A percentile compares a stretch with the other conserved stretches of the same genome.
Conservation (phyloP, 2,888 invertebrate species). For the Digitonthophagus gazella region DNA sequence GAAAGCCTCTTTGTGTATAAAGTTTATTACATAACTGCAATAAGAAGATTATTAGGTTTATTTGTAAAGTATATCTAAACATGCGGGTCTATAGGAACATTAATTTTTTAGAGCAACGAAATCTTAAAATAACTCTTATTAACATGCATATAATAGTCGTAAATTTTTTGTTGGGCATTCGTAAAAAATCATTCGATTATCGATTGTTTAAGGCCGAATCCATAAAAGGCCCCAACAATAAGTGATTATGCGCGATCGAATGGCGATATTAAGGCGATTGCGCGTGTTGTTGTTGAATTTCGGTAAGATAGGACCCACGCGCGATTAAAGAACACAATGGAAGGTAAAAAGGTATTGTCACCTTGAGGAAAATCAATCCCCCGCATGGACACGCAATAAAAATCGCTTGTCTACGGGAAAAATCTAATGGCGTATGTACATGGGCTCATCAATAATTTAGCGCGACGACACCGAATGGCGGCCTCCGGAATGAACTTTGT, state of each 20-base stretch:
- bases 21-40: too few species aligned
- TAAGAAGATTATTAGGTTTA: too few species aligned
- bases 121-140: too few species aligned
- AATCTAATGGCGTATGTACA: too few species aligned
- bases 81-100: too few species aligned
- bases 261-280: neutral
- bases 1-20: too few species aligned
- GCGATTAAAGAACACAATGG: neutral
- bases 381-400: too few species aligned
- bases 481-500: neutral
- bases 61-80: too few species aligned
- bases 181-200: neutral
- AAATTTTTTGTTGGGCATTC: neutral
- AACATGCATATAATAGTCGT: neutral
- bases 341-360: neutral
- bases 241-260: neutral
- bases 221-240: neutral
- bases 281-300: neutral
- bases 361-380: too few species aligned
- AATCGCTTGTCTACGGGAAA: neutral
- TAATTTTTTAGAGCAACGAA: too few species aligned
- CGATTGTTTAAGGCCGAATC: neutral
- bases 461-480: constrained; percentile 14
- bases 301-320: neutral
- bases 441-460: constrained; percentile 24